Evolutionary conservation across 2,888 invertebrate genomes (phyloP), one percentile per base, ranked within the genome.

Genomic region (Conus canariensis): DNA sequence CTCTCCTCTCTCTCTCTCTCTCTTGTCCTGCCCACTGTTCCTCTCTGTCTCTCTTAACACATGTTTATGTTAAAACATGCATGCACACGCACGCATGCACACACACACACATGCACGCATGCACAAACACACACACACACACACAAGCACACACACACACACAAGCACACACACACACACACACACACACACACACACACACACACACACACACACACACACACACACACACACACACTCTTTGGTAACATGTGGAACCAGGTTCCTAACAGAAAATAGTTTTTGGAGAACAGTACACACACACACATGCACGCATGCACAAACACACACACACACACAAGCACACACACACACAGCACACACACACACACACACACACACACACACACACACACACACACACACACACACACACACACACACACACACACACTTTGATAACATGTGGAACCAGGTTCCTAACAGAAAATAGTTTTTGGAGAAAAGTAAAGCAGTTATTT

Each of bases 341-440:
- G 19, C 22, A 25, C 80, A 16, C 80, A 45, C 16, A 0, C 80
- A 45, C 45, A 16, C 45, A 12, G n/a, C 80, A 70, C 19, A 5
- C 70, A 70, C 70, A 25, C 74, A 25, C 74, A 25, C 74, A 25
- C n/a, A 25, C 74, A 25, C n/a, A 56, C 45, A 25, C 74, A 74
- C 74, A 25, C 74, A 74, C 74, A 74, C 74, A 74, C 74, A 74
- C 74, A 74, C 74, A 74, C 74, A 74, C 74, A 74, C 80, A 80
- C 80, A 80, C 16, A 16, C 80, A 80, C 45, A 45, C 45, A 30
- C 80, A 45, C 45, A 45, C 45, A 45, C 45, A 45, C 45, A 45
- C 45, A 45, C 45, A 45, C 45, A 45, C 45, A 4, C 45, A 30
- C 30, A 30, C 45, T 45, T 3, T 45, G n/a, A n/a, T n/a, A n/a